phyloP scores from a whole-genome alignment of 1,140 invertebrate genomes.

The Centruroides sculpturatus region DNA sequence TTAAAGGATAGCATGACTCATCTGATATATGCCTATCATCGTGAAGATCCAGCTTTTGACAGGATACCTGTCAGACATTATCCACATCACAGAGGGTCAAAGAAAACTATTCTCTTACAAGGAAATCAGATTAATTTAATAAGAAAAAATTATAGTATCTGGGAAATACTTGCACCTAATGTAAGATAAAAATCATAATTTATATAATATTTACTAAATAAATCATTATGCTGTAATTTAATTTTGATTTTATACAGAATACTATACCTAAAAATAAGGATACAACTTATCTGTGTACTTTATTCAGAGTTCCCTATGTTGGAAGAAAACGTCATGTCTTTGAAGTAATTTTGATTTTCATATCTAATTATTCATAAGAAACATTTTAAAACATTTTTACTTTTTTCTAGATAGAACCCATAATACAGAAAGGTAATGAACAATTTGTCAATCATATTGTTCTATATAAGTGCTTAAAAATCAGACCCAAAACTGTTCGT shows the following conservation, averaged over 20 bases:
- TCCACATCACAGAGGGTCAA: conserved; percentile 42
- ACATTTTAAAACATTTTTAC: conserved; percentile 8
- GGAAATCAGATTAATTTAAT: conserved; percentile 34
- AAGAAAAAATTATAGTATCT: conserved; percentile 28
- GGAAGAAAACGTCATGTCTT: conserved; percentile 61
- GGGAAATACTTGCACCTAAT: conserved; percentile 58
- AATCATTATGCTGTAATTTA: too few species aligned
- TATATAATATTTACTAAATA: neutral
- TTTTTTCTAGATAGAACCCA: conserved; percentile 44
- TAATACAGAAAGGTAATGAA: conserved; percentile 32
- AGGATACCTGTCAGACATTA: conserved; percentile 39
- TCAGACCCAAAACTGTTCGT: conserved; percentile 29
- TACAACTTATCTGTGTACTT: conserved; percentile 68
- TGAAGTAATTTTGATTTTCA: conserved; percentile 34
- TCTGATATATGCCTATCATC: conserved; percentile 56
- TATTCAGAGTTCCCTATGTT: conserved; percentile 56
- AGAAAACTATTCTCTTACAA: conserved; percentile 41
- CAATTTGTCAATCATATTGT: conserved; percentile 53
- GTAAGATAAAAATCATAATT: conserved; percentile 30
- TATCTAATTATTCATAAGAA: neutral
- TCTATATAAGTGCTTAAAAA: conserved; percentile 48
- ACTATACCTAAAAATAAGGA: conserved; percentile 48
- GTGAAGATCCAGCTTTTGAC: conserved; percentile 44
- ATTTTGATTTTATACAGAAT: conserved; percentile 36
- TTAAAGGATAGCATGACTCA: conserved; percentile 57